Evolutionary conservation across 2,888 invertebrate genomes (phyloP).

Genomic region (Amblyteles armatorius): DNA sequence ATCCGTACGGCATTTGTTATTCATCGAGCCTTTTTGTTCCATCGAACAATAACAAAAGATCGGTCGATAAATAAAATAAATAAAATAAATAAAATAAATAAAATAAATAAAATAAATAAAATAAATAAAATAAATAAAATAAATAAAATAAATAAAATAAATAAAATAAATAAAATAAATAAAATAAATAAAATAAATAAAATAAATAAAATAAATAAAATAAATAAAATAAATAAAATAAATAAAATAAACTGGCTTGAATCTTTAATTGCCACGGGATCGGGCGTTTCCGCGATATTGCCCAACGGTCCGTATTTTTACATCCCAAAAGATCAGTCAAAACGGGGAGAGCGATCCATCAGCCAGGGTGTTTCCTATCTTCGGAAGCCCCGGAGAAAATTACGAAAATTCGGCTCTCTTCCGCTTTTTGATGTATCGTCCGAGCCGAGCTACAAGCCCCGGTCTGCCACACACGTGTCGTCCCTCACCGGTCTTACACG

Average conservation of each 20-base stretch:
- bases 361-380: neutral
- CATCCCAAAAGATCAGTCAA: neutral
- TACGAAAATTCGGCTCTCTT: slow-evolving; percentile 52
- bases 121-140: too few relatives aligned
- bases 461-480: slow-evolving; percentile 57
- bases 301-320: neutral
- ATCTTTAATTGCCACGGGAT: neutral
- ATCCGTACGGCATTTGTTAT: slow-evolving; percentile 2
- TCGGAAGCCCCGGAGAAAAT: slow-evolving; percentile 48
- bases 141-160: too few relatives aligned
- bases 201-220: too few relatives aligned
- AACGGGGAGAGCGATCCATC: neutral
- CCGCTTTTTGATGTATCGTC: slow-evolving; percentile 29
- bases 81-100: too few relatives aligned
- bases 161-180: too few relatives aligned
- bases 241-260: neutral
- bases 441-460: slow-evolving; percentile 13
- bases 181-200: too few relatives aligned
- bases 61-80: too few relatives aligned
- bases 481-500: slow-evolving; percentile 26
- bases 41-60: too few relatives aligned
- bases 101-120: too few relatives aligned
- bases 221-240: too few relatives aligned
- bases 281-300: too few relatives aligned
- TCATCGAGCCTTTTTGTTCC: neutral